Evolutionary conservation across 2,888 invertebrate genomes (phyloP).

Genomic region (Drosophila borborema): DNA sequence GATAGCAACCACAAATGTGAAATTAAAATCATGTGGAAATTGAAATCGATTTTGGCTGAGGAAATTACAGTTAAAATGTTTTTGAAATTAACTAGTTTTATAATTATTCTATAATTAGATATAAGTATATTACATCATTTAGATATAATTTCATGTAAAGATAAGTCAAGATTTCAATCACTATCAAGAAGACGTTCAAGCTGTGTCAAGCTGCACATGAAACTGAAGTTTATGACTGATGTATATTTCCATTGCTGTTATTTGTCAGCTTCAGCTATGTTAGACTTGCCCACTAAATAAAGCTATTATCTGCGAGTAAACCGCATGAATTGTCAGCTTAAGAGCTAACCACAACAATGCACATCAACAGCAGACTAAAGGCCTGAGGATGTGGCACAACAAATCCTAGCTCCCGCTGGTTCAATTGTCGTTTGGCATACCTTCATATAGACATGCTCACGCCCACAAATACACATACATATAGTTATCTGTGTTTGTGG

Average conservation of each 20-base stretch:
- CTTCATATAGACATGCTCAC: slow-evolving; percentile 21
- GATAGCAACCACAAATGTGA: slow-evolving; percentile 26
- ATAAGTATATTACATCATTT: background rate
- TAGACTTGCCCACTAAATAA: background rate
- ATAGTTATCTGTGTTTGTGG: background rate
- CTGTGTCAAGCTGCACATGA: background rate
- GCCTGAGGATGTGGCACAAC: slow-evolving; percentile 30
- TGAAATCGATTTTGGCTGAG: background rate
- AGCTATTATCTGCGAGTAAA: slow-evolving; percentile 13
- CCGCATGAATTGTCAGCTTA: slow-evolving; percentile 30
- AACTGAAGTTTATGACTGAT: background rate
- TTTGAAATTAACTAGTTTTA: background rate
- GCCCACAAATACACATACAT: background rate
- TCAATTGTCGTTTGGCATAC: slow-evolving; percentile 34
- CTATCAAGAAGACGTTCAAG: background rate
- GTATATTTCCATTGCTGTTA: background rate
- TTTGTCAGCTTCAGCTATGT: slow-evolving; percentile 13
- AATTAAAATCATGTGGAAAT: slow-evolving; percentile 2
- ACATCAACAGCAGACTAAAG: slow-evolving; percentile 12
- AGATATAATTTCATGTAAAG: background rate
- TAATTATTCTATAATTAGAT: background rate
- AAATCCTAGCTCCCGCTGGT: slow-evolving; percentile 32
- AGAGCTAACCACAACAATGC: slow-evolving; percentile 41
- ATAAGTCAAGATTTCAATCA: background rate
- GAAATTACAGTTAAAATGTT: background rate